Evolutionary conservation across 1,140 invertebrate genomes (phyloP), one percentile per base, ranked within the genome.

Genomic region (Drosophila jambulina): DNA sequence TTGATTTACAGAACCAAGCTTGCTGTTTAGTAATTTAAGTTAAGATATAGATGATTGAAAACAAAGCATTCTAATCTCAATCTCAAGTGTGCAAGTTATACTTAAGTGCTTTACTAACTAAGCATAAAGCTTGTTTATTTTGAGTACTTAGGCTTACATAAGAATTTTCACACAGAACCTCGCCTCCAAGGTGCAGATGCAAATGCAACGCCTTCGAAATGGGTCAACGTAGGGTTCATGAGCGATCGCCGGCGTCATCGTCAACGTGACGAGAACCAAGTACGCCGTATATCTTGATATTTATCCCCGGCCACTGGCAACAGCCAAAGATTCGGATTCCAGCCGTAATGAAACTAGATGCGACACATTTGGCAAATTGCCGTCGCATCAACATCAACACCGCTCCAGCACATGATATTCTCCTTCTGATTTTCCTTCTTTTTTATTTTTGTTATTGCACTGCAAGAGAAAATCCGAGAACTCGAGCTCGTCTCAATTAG

Each of bases 311-410:
- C 38, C 34, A 48, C 53, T 65, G 48, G 34, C 40, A 54, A 70
- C 75, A 32, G 36, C 21, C 19, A 49, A 72, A 59, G 63, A 70
- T 46, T 51, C 42, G 13, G 67, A 32, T 58, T 63, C 46, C 64
- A 36, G 36, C 32, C 48, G 51, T 70, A 70, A 78, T 85, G 65
- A 49, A 80, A 83, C 78, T 77, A 75, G 78, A 85, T 75, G 78
- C 81, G 85, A 88, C 75, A 88, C 81, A 88, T 88, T 88, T 88
- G 84, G 78, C 85, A 88, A 88, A 88, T 88, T 88, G 85, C 38
- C 62, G 53, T 45, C 42, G 57, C 76, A 54, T 65, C 70, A 69
- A 57, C 61, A 68, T 70, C 67, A 72, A 49, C 53, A 51, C 57
- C 27, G 65, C 43, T 25, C 43, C 42, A 42, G n/a, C 45, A 71